These are phyloP conservation scores for Standfussiana lucernea DNA, from an alignment of 2,888 invertebrate genomes.

Conservation along the genomic window DNA sequence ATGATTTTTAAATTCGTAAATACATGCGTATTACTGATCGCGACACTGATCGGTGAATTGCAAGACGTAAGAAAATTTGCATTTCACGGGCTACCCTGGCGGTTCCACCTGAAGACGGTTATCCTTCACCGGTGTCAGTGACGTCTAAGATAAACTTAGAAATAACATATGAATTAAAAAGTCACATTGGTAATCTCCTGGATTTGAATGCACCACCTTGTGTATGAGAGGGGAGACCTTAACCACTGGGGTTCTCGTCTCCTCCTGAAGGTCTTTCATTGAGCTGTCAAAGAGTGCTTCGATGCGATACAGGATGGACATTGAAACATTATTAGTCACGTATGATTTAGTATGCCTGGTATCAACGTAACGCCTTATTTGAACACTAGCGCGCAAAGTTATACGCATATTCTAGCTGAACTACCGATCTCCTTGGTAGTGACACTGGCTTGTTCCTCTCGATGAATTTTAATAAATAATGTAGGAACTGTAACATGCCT, in stretches of 20 bases:
- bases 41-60: no score
- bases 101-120: no score
- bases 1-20: no score
- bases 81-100: no score
- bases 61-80: no score
- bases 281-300: neutral
- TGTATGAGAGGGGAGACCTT: neutral
- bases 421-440: constrained; percentile 33
- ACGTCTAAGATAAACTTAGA: no score
- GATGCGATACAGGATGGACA: constrained; percentile 20
- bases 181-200: neutral
- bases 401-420: constrained; percentile 27
- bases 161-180: neutral
- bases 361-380: neutral
- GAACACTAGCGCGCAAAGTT: constrained; percentile 31
- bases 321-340: constrained; percentile 23
- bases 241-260: neutral
- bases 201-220: neutral
- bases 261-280: constrained; percentile 1
- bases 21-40: no score
- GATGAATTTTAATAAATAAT: constrained; percentile 32
- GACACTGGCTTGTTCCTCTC: constrained; percentile 20
- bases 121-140: no score
- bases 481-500: neutral
- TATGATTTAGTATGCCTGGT: constrained; percentile 40